A percentile compares a stretch with the other conserved stretches of the same genome.
These are phyloP conservation scores for Lamellibrachia satsuma DNA, from an alignment of 2,888 invertebrate species.

Conservation along the genomic window DNA sequence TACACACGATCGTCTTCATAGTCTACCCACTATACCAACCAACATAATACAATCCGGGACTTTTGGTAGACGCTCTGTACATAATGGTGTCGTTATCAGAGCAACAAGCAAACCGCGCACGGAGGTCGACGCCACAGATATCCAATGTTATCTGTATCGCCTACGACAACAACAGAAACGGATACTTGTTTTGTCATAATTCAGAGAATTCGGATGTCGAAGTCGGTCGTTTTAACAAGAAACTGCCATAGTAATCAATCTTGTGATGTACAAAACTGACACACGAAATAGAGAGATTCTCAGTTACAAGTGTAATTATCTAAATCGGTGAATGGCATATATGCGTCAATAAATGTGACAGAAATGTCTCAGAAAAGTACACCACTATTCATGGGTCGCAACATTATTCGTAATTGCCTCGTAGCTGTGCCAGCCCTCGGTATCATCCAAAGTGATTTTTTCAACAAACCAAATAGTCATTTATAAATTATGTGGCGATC, in stretches of 20 bases:
- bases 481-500: neutral
- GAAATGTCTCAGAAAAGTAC: neutral
- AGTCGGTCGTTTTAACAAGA: neutral
- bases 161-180: neutral
- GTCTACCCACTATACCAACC: neutral
- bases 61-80: neutral
- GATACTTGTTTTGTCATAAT: conserved; percentile 1
- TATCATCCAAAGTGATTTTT: neutral
- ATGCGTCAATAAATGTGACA: neutral
- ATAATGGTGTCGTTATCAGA: neutral
- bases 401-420: neutral
- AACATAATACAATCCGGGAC: neutral
- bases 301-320: neutral
- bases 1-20: neutral
- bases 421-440: neutral
- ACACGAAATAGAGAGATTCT: neutral
- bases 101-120: neutral
- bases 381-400: neutral
- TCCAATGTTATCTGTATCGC: neutral
- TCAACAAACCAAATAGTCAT: neutral
- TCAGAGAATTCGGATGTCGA: neutral
- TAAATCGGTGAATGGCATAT: neutral
- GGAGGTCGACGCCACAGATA: neutral
- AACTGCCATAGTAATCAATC: neutral
- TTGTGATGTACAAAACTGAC: neutral